phyloP scores from a whole-genome alignment of 2,797 vertebrate genomes.

The Cossypha heuglini region DNA sequence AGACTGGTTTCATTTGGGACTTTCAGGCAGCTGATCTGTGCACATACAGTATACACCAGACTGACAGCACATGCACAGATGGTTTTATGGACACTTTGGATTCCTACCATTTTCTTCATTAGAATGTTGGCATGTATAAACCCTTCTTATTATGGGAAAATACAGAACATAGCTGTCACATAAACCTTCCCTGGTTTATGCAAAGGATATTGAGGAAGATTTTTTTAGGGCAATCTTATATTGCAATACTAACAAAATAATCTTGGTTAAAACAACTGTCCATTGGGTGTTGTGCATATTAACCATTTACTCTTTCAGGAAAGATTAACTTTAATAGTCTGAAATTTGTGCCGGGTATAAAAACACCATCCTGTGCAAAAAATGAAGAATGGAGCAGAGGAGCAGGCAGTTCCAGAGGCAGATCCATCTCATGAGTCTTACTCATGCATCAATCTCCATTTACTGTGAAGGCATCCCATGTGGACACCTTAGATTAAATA shows the following conservation, averaged over 20 bases:
- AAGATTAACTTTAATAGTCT: not conserved
- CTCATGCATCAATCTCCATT: not conserved
- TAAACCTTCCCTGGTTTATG: not conserved
- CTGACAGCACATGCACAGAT: not conserved
- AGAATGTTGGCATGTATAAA: not conserved
- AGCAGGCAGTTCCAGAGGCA: not conserved
- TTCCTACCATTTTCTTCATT: constrained; percentile 14
- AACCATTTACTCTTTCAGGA: not conserved
- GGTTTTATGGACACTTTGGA: not conserved
- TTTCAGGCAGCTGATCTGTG: not conserved
- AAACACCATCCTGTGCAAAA: not conserved
- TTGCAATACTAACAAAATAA: not conserved
- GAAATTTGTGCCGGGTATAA: not conserved
- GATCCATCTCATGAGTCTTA: not conserved
- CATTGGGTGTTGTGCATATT: not conserved
- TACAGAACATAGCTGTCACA: not conserved
- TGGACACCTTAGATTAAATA: not conserved
- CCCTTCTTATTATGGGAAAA: constrained; percentile 1
- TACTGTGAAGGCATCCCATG: not conserved
- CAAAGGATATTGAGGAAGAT: not conserved
- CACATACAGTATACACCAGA: not conserved
- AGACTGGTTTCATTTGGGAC: not conserved
- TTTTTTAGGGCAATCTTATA: not conserved
- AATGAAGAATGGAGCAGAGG: not conserved
- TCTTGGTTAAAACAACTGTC: not conserved